Evolutionary conservation across 2,113 vertebrate genomes (phyloP).

Genomic region (Sinocyclocheilus anshuiensis): DNA sequence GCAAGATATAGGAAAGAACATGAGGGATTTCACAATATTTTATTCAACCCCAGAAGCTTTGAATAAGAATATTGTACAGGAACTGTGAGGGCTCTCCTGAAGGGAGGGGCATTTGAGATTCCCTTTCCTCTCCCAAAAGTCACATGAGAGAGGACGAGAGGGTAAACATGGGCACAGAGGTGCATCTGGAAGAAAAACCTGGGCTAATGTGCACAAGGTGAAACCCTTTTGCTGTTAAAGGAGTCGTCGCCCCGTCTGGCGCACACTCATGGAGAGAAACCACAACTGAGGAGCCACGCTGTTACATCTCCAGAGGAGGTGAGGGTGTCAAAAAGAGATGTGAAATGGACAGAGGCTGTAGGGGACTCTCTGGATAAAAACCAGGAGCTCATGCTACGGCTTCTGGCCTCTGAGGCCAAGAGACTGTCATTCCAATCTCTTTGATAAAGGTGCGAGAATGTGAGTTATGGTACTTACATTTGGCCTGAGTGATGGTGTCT

Average conservation of each 20-base stretch:
- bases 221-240: conserved; percentile 55
- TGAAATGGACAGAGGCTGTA: conserved; percentile 22
- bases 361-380: conserved; percentile 32
- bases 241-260: conserved; percentile 59
- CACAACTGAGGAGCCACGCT: conserved; percentile 58
- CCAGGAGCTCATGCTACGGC: not conserved
- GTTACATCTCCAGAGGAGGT: conserved; percentile 40
- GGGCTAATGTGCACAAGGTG: conserved; percentile 56
- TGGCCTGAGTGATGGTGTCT: conserved; percentile 77
- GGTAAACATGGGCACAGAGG: conserved; percentile 42
- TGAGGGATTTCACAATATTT: conserved; percentile 74
- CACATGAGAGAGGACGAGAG: conserved; percentile 37
- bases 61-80: conserved; percentile 73
- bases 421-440: not conserved
- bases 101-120: conserved; percentile 12
- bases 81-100: conserved; percentile 18
- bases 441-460: not conserved
- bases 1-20: conserved; percentile 40
- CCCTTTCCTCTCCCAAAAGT: conserved; percentile 34
- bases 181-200: conserved; percentile 47
- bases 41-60: conserved; percentile 66
- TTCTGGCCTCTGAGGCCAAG: conserved; percentile 1
- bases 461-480: conserved; percentile 69
- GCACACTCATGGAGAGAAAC: conserved; percentile 52
- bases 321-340: conserved; percentile 30